Evolutionary conservation across 2,888 invertebrate genomes (phyloP), one percentile per base, ranked within the genome.

Genomic region (Clistopyga incitator): DNA sequence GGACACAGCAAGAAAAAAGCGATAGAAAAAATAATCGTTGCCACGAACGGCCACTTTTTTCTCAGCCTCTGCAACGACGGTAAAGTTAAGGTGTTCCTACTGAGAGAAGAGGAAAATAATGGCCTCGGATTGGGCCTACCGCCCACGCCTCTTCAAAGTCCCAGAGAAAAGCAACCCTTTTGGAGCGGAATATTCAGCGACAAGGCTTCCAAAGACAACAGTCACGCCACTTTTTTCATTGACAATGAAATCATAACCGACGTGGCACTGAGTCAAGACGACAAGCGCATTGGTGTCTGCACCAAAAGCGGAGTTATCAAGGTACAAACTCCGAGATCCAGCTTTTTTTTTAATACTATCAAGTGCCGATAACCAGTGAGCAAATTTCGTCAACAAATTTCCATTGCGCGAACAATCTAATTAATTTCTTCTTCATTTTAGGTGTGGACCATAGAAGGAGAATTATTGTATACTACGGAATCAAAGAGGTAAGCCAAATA

Each of bases 1-100:
- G 92, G 91, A 0, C 87, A 90, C 25, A 79, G 82, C 10, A 87
- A 86, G 42, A 87, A 86, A 2, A 79, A 82, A 34, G 56, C 85
- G 3, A 91, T 92, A 23, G 88, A 85, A 47, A 92, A 92, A 72
- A 94, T 95, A 2, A 93, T 95, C 4, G 94, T 95, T 78, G 94
- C 94, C 1, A 88, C 88, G 1, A 93, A 94, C 81, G 94, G 94
- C 4, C 93, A 94, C 0, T 93, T 94, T 29, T 95, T 96, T 74
- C 94, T 96, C 15, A 81, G 59, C 42, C 82, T 93, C 0, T 78
- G 81, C 6, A 86, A 88, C 10, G 88, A 88, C 6, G 88, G 88
- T 56, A 83, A 77, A 64, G 80, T 87, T 34, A 78, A 68, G 54
- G 42, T 38, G 13, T 75, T 64, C 2, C 4, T 38, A 4, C 34